Evolutionary conservation across 2,113 vertebrate species (phyloP).

Genomic region (Phoxinus phoxinus): DNA sequence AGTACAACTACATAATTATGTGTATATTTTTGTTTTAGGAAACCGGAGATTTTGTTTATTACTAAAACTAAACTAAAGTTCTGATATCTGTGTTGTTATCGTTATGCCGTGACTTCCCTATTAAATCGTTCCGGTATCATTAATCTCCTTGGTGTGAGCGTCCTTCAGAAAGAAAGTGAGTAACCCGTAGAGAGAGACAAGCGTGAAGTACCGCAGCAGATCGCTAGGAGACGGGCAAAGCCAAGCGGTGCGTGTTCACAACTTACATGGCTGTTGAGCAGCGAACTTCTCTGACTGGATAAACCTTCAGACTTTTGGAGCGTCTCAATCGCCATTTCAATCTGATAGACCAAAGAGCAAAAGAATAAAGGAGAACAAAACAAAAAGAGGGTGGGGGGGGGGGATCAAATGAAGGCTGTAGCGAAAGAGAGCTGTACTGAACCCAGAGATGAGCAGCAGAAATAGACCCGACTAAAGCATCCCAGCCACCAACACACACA

Average conservation of each 20-base stretch:
- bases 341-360: constrained; percentile 88
- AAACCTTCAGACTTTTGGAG: constrained; percentile 99
- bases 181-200: constrained; percentile 38
- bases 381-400: background rate
- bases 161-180: constrained; percentile 38
- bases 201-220: constrained; percentile 23
- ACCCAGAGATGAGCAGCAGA: constrained; percentile 52
- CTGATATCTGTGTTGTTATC: too few relatives aligned
- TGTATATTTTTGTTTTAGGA: too few relatives aligned
- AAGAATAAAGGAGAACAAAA: constrained; percentile 74
- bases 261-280: constrained; percentile 99
- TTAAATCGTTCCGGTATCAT: too few relatives aligned
- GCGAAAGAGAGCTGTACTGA: constrained; percentile 56
- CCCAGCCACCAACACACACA: constrained; percentile 39
- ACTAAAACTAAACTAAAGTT: too few relatives aligned
- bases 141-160: too few relatives aligned
- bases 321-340: constrained; percentile 99
- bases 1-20: too few relatives aligned
- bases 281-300: constrained; percentile 97
- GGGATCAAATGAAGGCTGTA: constrained; percentile 49
- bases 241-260: constrained; percentile 62
- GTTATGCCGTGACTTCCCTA: too few relatives aligned
- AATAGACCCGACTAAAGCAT: constrained; percentile 42
- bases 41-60: too few relatives aligned
- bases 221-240: constrained; percentile 22